A percentile compares a stretch with the other conserved stretches of the same genome.
phyloP scores from a whole-genome alignment of 1,140 invertebrate species.

The Steinernema feltiae region DNA sequence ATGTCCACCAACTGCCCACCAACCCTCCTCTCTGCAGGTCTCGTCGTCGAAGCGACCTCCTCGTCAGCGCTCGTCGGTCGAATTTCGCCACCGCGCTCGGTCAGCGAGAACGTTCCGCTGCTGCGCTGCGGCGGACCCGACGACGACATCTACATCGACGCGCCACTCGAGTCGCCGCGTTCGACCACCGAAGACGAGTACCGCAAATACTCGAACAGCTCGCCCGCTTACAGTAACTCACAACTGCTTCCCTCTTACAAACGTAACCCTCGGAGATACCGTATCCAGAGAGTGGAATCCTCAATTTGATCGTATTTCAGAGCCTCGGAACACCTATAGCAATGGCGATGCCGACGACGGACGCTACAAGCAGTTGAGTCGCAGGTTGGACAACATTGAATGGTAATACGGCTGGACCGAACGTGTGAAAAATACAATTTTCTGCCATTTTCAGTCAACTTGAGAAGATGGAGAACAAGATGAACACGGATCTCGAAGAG shows the following conservation, averaged over 20 bases:
- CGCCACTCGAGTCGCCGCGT: not conserved
- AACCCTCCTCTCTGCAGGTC: conserved; percentile 2
- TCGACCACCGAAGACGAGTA: not conserved
- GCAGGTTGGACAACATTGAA: conserved; percentile 40
- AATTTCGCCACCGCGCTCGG: not conserved
- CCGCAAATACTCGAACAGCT: not conserved
- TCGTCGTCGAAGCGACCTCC: not conserved
- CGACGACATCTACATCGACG: conserved; percentile 14
- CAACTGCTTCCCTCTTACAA: conserved; percentile 2
- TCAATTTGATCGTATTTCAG: not conserved
- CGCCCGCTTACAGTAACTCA: conserved; percentile 9
- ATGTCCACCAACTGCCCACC: not conserved
- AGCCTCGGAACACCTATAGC: not conserved
- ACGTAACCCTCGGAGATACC: not conserved
- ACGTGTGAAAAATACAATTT: not conserved
- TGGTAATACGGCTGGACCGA: conserved; percentile 26
- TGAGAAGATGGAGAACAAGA: conserved; percentile 53
- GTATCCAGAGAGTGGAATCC: not conserved
- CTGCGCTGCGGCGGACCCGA: not conserved
- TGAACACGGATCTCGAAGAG: conserved; percentile 50
- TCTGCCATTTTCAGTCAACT: conserved; percentile 47
- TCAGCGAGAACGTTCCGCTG: not conserved
- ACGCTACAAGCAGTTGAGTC: conserved; percentile 32
- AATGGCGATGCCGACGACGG: conserved; percentile 22
- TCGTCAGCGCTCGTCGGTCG: not conserved